Conservation (phyloP, 2,888 invertebrate genomes). For the Eustalomyia histrio region DNA sequence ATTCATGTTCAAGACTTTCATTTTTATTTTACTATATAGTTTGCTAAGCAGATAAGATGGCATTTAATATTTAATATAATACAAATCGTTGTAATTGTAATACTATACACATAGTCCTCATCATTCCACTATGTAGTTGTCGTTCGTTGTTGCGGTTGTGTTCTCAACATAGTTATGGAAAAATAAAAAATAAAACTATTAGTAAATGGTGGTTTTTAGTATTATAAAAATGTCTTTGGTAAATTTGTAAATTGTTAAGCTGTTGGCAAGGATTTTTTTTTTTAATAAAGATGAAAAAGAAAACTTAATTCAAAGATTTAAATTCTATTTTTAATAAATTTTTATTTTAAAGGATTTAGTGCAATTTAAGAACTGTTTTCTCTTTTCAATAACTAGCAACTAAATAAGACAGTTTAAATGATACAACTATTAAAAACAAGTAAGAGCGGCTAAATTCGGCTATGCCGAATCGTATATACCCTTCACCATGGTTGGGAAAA, state of each 20-base stretch:
- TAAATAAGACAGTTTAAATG: no score
- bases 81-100: constrained; percentile 22
- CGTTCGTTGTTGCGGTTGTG: neutral
- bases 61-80: constrained; percentile 43
- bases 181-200: no score
- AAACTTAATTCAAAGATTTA: neutral
- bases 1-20: neutral
- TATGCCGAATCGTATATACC: no score
- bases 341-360: no score
- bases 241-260: neutral
- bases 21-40: neutral
- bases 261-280: neutral
- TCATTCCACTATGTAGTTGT: no score
- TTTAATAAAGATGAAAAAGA: neutral
- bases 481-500: no score
- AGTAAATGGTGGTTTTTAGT: neutral
- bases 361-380: no score
- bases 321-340: no score
- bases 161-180: neutral
- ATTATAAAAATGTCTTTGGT: neutral
- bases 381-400: no score
- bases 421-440: no score
- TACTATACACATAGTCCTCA: neutral
- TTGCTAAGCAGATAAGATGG: constrained; percentile 38
- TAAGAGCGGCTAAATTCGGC: no score